Evolutionary conservation across 1,140 invertebrate genomes (phyloP).

Genomic region (Drosophila kurseongensis): DNA sequence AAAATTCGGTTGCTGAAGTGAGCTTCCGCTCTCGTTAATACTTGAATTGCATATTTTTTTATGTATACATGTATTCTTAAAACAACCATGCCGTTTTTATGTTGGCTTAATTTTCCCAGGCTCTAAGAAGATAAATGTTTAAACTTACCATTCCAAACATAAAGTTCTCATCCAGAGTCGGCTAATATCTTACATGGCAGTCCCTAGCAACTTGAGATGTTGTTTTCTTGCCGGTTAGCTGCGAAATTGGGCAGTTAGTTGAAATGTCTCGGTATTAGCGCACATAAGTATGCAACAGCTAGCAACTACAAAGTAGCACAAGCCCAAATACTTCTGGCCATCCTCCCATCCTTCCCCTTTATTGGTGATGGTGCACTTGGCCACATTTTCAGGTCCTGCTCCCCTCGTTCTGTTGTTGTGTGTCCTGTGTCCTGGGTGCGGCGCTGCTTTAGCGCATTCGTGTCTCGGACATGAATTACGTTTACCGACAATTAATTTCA

Average conservation of each 20-base stretch:
- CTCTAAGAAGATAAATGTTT: too few species aligned
- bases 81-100: too few species aligned
- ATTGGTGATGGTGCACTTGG: slow-evolving; percentile 39
- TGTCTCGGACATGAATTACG: slow-evolving; percentile 82
- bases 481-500: slow-evolving; percentile 83
- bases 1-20: too few species aligned
- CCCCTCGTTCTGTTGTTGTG: slow-evolving; percentile 17
- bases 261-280: slow-evolving; percentile 35
- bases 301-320: slow-evolving; percentile 39
- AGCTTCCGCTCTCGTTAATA: too few species aligned
- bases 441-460: slow-evolving; percentile 54
- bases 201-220: slow-evolving; percentile 2
- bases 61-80: too few species aligned
- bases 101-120: too few species aligned
- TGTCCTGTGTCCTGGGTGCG: slow-evolving; percentile 10
- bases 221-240: slow-evolving; percentile 8
- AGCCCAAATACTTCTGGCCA: slow-evolving; percentile 9
- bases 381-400: slow-evolving; percentile 40
- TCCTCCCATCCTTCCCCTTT: neutral
- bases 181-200: neutral
- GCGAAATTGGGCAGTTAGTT: slow-evolving; percentile 9
- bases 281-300: slow-evolving; percentile 63
- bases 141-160: neutral
- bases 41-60: too few species aligned
- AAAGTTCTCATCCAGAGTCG: neutral